Evolutionary conservation across 2,113 vertebrate genomes (phyloP), one percentile per base, ranked within the genome.

Genomic region (Odocoileus hemionus): DNA sequence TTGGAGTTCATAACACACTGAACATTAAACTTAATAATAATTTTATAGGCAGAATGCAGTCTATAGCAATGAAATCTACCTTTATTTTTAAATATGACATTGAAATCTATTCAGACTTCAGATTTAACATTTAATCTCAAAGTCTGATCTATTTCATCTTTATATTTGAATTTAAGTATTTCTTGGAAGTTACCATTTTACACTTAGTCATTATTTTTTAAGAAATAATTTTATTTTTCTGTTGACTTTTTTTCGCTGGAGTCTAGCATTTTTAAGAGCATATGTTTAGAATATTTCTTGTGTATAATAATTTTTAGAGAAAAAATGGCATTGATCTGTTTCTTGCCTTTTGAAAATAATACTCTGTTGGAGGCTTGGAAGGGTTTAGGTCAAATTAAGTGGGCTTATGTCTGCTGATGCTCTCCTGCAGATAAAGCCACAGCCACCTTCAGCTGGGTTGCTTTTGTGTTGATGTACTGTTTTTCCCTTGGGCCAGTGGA

Each of bases 261-360:
- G 94, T 85, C 57, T 96, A 84, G 92, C 96, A 91, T 89, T 97
- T 97, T 96, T 67, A 57, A 95, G 67, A 97, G 78, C 23, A 61
- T 93, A 95, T 91, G 93, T 96, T 97, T 97, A 97, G 91, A 98
- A 95, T 78, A 94, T 84, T 74, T 67, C 64, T 78, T 85, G 60
- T 89, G 36, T 97, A 36, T 95, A 55, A 30, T 76, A 70, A 91
- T 95, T 95, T 94, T 80, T 9, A 86, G 89, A 83, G 36, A 87
- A 84, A 94, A 97, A 96, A 95, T 97, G 87, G 89, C 89, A 97
- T 95, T 93, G 94, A 97, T 97, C 92, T 96, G 74, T 97, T 96
- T 97, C 64, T 96, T 96, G 16, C 85, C 76, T 89, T 96, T 96
- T 93, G 82, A 87, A 98, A 97, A 95, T 97, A 94, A 84, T 97